These are phyloP conservation scores for Astyanax mexicanus DNA, from an alignment of 2,797 vertebrate species.

Conservation along the genomic window DNA sequence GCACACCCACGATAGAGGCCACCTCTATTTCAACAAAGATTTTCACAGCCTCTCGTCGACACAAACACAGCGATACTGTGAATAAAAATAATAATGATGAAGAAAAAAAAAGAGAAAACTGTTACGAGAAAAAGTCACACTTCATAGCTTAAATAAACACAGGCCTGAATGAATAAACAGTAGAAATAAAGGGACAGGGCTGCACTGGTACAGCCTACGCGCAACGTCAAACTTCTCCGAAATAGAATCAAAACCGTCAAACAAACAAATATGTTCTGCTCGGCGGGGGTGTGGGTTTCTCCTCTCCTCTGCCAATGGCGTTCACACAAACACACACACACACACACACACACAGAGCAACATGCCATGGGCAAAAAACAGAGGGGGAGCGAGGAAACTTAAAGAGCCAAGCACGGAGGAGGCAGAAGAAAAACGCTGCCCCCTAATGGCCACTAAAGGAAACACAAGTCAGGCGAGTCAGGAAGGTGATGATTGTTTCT, in stretches of 20 bases:
- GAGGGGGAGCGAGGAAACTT: constrained; percentile 19
- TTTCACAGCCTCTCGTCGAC: not conserved
- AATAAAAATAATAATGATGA: not conserved
- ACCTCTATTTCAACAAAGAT: not conserved
- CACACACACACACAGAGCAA: constrained; percentile 44
- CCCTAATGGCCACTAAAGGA: constrained; percentile 66
- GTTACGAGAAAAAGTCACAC: constrained; percentile 27
- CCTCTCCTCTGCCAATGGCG: constrained; percentile 38
- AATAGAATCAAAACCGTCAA: constrained; percentile 55
- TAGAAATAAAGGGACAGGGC: constrained; percentile 39
- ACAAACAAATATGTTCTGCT: constrained; percentile 61
- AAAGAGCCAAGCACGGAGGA: constrained; percentile 8
- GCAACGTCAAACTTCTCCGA: constrained; percentile 44
- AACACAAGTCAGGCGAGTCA: not conserved
- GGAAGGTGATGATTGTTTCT: not conserved
- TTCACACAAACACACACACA: constrained; percentile 42
- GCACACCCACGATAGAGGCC: too few relatives aligned
- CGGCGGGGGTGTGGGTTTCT: constrained; percentile 43
- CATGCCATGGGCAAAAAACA: constrained; percentile 47
- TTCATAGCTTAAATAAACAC: constrained; percentile 55
- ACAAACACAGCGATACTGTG: not conserved
- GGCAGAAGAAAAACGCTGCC: constrained; percentile 74
- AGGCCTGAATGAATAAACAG: constrained; percentile 55
- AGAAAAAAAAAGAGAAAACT: not conserved
- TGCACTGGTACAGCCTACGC: constrained; percentile 14